Evolutionary conservation across 2,113 vertebrate genomes (phyloP).

Genomic region (Eulemur macaco): DNA sequence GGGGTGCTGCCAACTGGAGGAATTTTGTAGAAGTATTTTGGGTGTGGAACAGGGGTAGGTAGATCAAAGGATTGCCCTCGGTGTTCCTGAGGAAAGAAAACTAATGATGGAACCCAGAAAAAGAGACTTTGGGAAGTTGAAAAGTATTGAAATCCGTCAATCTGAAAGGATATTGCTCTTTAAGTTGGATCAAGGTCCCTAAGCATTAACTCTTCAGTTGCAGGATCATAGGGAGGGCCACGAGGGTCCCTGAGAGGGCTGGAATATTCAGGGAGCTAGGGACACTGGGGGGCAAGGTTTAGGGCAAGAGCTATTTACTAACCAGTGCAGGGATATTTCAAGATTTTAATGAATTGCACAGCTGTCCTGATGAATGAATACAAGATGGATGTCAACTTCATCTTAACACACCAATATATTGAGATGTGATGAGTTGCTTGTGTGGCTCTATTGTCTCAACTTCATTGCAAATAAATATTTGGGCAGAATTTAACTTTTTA

Average conservation of each 20-base stretch:
- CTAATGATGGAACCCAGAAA: not conserved
- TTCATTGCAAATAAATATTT: not conserved
- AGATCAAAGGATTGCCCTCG: not conserved
- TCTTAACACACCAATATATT: not conserved
- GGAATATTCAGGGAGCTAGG: not conserved
- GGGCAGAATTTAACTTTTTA: not conserved
- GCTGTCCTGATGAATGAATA: not conserved
- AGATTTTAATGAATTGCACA: not conserved
- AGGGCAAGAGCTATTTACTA: not conserved
- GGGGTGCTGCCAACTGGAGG: not conserved
- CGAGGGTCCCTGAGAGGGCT: not conserved
- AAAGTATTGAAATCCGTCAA: not conserved
- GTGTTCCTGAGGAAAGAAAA: not conserved
- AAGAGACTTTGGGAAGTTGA: not conserved
- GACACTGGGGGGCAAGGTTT: not conserved
- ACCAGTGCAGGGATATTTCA: not conserved
- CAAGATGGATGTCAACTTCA: not conserved
- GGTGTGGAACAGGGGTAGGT: not conserved
- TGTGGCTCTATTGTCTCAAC: not conserved
- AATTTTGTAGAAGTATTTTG: not conserved
- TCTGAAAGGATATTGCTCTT: not conserved
- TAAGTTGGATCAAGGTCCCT: not conserved
- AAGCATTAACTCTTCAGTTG: not conserved
- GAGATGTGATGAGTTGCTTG: not conserved
- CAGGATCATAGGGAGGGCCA: not conserved